Percentiles rank a stretch among this genome's conserved stretches.
phyloP scores from a whole-genome alignment of 2,888 invertebrate genomes.

The Rhorus exstirpatorius region DNA sequence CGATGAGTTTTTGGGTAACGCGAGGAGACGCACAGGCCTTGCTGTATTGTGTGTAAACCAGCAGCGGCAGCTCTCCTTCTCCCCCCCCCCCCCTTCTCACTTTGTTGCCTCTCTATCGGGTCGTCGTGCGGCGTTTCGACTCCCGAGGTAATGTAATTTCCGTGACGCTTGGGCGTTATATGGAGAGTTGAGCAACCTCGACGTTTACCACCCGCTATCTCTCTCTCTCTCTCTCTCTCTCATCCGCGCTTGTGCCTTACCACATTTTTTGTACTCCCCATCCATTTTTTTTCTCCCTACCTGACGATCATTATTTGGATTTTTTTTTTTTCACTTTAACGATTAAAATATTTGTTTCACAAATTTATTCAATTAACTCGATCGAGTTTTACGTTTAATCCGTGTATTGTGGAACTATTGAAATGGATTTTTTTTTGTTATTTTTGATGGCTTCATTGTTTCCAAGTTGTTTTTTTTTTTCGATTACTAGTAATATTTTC shows the following conservation, averaged over 20 bases:
- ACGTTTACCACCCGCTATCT: conserved; percentile 67
- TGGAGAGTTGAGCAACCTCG: conserved; percentile 81
- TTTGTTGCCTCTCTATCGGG: conserved; percentile 63
- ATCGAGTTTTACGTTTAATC: too few species aligned
- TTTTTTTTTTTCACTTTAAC: too few species aligned
- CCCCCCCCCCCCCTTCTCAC: background rate
- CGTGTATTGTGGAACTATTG: too few species aligned
- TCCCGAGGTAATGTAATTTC: conserved; percentile 79
- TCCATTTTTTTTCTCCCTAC: conserved; percentile 14
- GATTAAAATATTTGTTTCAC: too few species aligned
- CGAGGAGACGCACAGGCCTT: conserved; percentile 15
- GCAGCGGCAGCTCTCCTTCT: conserved; percentile 54
- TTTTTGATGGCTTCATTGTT: too few species aligned
- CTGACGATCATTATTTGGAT: too few species aligned
- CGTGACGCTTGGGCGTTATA: conserved; percentile 74
- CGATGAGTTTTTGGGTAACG: conserved; percentile 26
- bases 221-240: conserved; percentile 17
- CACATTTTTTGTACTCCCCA: background rate
- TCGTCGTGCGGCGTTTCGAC: conserved; percentile 70
- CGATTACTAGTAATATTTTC: too few species aligned
- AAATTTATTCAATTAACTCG: too few species aligned
- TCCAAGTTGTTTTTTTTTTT: too few species aligned
- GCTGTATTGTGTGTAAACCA: conserved; percentile 21
- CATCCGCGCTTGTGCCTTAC: conserved; percentile 13
- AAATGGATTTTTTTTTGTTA: too few species aligned